phyloP scores from a whole-genome alignment of 64 coral and sea anemone genomes.

The Platygyra sinensis region DNA sequence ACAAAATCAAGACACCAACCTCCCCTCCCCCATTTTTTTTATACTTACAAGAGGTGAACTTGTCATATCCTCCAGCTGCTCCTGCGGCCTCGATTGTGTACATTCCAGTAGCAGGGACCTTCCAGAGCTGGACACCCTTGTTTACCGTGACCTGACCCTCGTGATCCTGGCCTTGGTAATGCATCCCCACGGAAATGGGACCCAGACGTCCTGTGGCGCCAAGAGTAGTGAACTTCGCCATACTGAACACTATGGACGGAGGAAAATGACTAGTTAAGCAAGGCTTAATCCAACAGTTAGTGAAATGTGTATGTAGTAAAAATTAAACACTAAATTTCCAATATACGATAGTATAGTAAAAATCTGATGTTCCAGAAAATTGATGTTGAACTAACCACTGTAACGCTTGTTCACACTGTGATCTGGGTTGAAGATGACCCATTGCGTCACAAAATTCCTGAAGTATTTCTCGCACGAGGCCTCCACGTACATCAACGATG shows the following conservation, averaged over 20 bases:
- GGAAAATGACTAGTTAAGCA: too few species aligned
- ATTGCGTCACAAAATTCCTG: constrained; percentile 87
- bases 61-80: constrained; percentile 71
- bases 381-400: constrained; percentile 54
- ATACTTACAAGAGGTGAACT: constrained; percentile 63
- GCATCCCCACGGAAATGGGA: constrained; percentile 28
- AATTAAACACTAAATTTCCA: neutral
- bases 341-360: neutral
- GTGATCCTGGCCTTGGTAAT: constrained; percentile 65
- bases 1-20: too few species aligned
- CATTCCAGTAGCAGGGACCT: constrained; percentile 71
- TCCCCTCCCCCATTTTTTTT: neutral
- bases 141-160: constrained; percentile 65
- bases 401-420: constrained; percentile 74
- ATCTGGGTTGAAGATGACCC: constrained; percentile 84
- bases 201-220: constrained; percentile 61
- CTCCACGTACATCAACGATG: constrained; percentile 92
- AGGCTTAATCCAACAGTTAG: too few species aligned
- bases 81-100: constrained; percentile 73
- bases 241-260: constrained; percentile 40
- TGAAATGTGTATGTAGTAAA: too few species aligned
- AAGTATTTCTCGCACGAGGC: constrained; percentile 98
- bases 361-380: too few species aligned
- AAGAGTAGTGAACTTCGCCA: constrained; percentile 69
- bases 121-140: constrained; percentile 72